Evolutionary conservation across 2,888 invertebrate species (phyloP).

Genomic region (Amphipyra berbera): DNA sequence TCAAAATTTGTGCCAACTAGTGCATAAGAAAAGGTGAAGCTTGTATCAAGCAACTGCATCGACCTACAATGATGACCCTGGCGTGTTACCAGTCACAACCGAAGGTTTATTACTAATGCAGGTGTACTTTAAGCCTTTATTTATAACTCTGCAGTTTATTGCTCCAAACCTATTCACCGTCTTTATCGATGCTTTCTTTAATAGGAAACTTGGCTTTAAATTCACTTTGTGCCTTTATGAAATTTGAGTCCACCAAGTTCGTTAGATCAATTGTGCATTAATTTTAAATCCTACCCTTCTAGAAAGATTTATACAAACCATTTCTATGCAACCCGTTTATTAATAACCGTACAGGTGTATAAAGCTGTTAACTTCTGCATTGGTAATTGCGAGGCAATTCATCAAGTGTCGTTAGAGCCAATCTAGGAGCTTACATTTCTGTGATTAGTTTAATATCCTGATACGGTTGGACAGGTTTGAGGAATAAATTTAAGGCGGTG

Average conservation of each 20-base stretch:
- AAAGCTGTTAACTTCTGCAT: constrained; percentile 43
- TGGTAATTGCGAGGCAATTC: constrained; percentile 46
- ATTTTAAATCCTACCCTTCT: constrained; percentile 27
- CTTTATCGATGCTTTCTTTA: constrained; percentile 54
- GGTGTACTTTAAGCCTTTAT: constrained; percentile 57
- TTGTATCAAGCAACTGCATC: constrained; percentile 63
- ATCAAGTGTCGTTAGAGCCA: constrained; percentile 48
- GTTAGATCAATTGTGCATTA: constrained; percentile 7
- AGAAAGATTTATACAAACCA: constrained; percentile 40
- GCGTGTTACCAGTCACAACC: constrained; percentile 61
- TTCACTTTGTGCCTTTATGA: constrained; percentile 19
- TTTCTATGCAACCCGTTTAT: constrained; percentile 33
- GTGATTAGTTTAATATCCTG: constrained; percentile 45
- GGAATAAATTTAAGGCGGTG: constrained; percentile 50
- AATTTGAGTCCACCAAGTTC: constrained; percentile 19
- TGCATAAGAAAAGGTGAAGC: constrained; percentile 60
- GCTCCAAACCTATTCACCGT: constrained; percentile 46
- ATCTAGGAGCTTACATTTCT: constrained; percentile 46
- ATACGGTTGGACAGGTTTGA: constrained; percentile 51
- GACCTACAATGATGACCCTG: constrained; percentile 70
- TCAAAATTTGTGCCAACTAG: constrained; percentile 54
- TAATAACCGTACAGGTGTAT: constrained; percentile 42
- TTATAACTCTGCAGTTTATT: constrained; percentile 53
- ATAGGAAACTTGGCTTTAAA: constrained; percentile 54
- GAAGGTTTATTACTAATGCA: constrained; percentile 64